phyloP scores from a whole-genome alignment of 2,797 vertebrate species.

The Falco columbarius region DNA sequence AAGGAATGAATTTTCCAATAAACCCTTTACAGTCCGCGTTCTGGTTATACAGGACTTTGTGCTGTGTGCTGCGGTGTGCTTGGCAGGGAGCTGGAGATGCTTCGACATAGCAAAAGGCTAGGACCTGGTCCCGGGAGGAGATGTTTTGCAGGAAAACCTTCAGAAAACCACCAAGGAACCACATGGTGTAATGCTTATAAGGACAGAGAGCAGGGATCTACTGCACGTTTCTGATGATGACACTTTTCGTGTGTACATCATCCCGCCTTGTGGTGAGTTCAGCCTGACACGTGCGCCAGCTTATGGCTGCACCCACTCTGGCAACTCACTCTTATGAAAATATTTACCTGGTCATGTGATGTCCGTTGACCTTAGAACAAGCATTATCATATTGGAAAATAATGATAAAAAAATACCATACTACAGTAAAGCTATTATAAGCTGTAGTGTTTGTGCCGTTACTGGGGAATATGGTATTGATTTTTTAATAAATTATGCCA shows the following conservation, averaged over 20 bases:
- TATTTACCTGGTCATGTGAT: conserved; percentile 26
- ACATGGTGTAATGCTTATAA: fast-evolving
- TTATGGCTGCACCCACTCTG: background rate
- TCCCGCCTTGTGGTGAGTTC: fast-evolving
- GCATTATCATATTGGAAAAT: conserved; percentile 61
- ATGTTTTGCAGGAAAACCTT: background rate
- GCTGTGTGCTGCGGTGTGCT: fast-evolving
- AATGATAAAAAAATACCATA: conserved; percentile 58
- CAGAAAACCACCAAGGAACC: background rate
- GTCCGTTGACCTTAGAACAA: conserved; percentile 68
- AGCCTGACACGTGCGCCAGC: background rate
- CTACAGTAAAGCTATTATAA: conserved; percentile 65
- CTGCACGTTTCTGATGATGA: fast-evolving
- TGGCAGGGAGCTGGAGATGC: background rate
- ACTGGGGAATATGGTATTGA: conserved; percentile 69
- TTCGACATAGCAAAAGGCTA: background rate
- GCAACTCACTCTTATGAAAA: background rate
- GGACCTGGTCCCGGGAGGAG: background rate
- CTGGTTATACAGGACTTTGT: background rate
- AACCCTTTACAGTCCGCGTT: background rate
- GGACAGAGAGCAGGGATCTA: background rate
- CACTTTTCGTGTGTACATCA: background rate
- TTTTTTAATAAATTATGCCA: conserved; percentile 70
- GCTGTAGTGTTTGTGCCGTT: conserved; percentile 63
- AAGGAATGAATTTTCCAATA: conserved; percentile 40